Conservation (phyloP, 1,140 invertebrate genomes). For the Nasonia giraulti region DNA sequence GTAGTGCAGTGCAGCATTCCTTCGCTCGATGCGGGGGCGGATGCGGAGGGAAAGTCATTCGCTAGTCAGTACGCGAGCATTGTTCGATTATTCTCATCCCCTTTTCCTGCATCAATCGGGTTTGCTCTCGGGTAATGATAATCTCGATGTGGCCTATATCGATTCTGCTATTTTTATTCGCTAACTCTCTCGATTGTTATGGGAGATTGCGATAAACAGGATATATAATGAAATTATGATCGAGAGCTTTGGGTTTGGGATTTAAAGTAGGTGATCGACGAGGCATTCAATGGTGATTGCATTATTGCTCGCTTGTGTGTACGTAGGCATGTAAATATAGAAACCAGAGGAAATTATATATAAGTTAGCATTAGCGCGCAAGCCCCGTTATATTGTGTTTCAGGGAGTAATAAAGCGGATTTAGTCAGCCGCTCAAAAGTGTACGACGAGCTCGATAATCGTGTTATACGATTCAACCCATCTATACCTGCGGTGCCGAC, state of each 20-base stretch:
- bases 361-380: slow-evolving; percentile 10
- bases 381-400: no score
- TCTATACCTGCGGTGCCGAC: no score
- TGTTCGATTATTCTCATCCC: neutral
- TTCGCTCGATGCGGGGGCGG: neutral
- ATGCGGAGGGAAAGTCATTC: neutral
- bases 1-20: neutral
- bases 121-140: neutral
- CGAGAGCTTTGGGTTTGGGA: neutral
- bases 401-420: no score
- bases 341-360: slow-evolving; percentile 2
- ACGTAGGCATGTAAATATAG: no score
- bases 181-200: neutral
- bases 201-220: no score
- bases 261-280: neutral
- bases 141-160: neutral
- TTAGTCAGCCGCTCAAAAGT: no score
- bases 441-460: no score
- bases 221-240: no score
- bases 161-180: neutral
- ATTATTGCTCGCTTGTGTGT: neutral
- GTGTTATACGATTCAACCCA: no score
- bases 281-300: neutral
- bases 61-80: neutral
- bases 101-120: neutral